A percentile compares a stretch with the other conserved stretches of the same genome.
Conservation (phyloP, 2,113 vertebrate species). For the Calyptomena viridis region DNA sequence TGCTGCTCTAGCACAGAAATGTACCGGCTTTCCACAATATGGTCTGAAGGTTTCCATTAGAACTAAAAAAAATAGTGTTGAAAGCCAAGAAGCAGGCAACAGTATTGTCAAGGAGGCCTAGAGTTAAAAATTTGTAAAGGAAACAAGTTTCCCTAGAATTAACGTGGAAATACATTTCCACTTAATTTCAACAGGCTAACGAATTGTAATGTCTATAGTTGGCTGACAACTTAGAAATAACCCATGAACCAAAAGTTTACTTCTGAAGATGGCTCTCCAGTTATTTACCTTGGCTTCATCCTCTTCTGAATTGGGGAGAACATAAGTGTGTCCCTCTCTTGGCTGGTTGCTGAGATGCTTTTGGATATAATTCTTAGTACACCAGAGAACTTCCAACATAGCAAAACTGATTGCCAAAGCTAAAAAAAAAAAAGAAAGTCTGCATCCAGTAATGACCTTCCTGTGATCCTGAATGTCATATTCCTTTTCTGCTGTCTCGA, state of each 20-base stretch:
- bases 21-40: neutral
- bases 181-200: constrained; percentile 26
- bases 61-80: neutral
- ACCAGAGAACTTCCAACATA: neutral
- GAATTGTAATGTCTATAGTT: constrained; percentile 12
- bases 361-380: constrained; percentile 13
- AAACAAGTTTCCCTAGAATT: constrained; percentile 35
- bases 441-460: neutral
- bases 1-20: neutral
- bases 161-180: constrained; percentile 15
- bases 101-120: neutral
- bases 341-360: constrained; percentile 27
- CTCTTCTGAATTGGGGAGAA: neutral
- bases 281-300: constrained; percentile 56
- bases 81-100: constrained; percentile 17
- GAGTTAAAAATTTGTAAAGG: neutral
- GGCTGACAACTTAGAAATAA: constrained; percentile 30
- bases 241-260: constrained; percentile 7
- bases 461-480: neutral
- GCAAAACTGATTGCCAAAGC: neutral
- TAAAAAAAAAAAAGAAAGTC: neutral
- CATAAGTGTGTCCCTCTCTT: constrained; percentile 11
- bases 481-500: neutral
- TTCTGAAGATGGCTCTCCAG: neutral
- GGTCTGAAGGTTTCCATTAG: neutral